Evolutionary conservation across 1,140 invertebrate species (phyloP).

Genomic region (Danaus melanippus): DNA sequence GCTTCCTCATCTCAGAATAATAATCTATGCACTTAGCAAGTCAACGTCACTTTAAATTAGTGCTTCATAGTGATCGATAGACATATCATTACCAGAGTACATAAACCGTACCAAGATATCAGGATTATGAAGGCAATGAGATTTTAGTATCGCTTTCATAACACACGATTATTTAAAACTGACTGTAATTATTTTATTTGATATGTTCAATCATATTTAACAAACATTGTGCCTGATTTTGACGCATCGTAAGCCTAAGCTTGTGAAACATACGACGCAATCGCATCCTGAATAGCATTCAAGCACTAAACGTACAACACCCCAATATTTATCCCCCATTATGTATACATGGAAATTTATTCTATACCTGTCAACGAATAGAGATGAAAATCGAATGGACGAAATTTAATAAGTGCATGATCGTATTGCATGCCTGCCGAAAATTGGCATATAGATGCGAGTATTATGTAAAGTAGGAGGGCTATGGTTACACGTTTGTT

Average conservation of each 20-base stretch:
- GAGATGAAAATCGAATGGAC: conserved; percentile 8
- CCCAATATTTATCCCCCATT: neutral
- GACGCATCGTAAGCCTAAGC: conserved; percentile 11
- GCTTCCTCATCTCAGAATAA: too few species aligned
- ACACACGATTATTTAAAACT: too few species aligned
- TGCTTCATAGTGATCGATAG: too few species aligned
- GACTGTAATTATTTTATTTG: too few species aligned
- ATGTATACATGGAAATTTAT: neutral
- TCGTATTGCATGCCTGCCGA: conserved; percentile 23
- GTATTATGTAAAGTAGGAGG: conserved; percentile 36
- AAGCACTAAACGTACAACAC: conserved; percentile 10
- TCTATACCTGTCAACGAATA: neutral
- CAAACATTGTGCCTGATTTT: conserved; percentile 3
- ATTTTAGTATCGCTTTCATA: too few species aligned
- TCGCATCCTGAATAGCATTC: conserved; percentile 12
- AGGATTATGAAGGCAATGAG: too few species aligned
- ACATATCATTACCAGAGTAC: too few species aligned
- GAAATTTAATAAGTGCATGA: conserved; percentile 1
- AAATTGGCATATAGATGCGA: conserved; percentile 36
- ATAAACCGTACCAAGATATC: too few species aligned
- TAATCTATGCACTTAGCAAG: too few species aligned
- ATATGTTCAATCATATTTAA: conserved; percentile 1
- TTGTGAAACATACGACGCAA: conserved; percentile 14
- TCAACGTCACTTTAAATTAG: too few species aligned
- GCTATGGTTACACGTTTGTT: conserved; percentile 29